phyloP scores from a whole-genome alignment of 2,113 vertebrate genomes.

The Melanocharis versteri region DNA sequence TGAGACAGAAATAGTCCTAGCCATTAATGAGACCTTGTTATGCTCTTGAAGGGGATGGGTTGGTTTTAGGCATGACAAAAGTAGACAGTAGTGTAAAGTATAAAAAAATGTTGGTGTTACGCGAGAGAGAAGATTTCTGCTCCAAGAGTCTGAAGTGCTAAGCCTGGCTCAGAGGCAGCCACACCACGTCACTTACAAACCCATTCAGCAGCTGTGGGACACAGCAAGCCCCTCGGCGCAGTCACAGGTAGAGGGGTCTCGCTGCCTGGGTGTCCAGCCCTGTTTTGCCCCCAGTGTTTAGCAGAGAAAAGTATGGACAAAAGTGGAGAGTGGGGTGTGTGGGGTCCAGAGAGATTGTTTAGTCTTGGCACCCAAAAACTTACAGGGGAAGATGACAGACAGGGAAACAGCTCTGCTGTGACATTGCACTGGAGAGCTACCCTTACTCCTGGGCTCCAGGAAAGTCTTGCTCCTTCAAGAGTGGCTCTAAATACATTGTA shows the following conservation, averaged over 20 bases:
- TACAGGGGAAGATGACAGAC: rapidly evolving
- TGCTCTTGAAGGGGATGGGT: background rate
- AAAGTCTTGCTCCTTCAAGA: background rate
- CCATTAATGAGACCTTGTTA: background rate
- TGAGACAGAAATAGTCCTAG: background rate
- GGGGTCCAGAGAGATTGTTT: background rate
- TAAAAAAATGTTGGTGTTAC: background rate
- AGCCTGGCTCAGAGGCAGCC: background rate
- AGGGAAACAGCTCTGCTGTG: background rate
- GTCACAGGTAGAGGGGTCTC: background rate
- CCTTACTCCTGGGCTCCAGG: background rate
- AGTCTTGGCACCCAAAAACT: background rate
- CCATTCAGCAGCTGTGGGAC: background rate
- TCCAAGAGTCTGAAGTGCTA: background rate
- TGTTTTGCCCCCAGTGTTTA: background rate
- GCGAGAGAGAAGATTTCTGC: background rate
- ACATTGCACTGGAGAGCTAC: too few species aligned
- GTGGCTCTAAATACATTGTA: background rate
- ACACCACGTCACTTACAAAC: background rate
- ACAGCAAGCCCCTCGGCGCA: background rate
- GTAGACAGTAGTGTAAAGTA: background rate
- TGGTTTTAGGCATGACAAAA: background rate
- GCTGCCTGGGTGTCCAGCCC: background rate
- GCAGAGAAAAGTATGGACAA: background rate
- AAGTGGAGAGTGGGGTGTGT: background rate